These are phyloP conservation scores for Pachycephus smyrnensis DNA, from an alignment of 2,888 invertebrate genomes.

Conservation along the genomic window DNA sequence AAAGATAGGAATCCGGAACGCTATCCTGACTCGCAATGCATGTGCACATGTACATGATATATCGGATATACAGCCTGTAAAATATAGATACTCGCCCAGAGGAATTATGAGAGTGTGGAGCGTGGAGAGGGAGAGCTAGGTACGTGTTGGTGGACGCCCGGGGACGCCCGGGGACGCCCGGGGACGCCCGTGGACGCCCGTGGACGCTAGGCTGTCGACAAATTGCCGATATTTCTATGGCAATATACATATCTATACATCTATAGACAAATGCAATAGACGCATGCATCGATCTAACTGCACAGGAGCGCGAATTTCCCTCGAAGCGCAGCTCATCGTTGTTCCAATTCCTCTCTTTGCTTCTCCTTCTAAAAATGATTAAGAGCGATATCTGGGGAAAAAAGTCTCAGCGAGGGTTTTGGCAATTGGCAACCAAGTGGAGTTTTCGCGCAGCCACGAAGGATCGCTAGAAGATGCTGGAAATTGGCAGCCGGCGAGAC, in stretches of 20 bases:
- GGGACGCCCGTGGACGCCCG: neutral
- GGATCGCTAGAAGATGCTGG: too few species aligned
- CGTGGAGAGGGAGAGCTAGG: slow-evolving; percentile 19
- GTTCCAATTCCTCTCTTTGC: too few species aligned
- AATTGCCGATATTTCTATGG: slow-evolving; percentile 26
- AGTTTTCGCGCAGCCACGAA: too few species aligned
- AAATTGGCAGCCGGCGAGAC: too few species aligned
- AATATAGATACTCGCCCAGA: slow-evolving; percentile 16
- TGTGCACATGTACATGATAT: slow-evolving; percentile 21
- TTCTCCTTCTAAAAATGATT: too few species aligned
- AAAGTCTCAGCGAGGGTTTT: too few species aligned
- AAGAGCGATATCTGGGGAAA: too few species aligned
- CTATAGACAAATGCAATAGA: neutral
- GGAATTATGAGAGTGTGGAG: neutral
- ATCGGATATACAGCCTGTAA: slow-evolving; percentile 25
- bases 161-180: neutral
- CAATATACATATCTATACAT: slow-evolving; percentile 7
- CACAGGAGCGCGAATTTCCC: too few species aligned
- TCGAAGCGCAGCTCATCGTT: too few species aligned
- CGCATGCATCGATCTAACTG: too few species aligned
- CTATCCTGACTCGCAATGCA: slow-evolving; percentile 28
- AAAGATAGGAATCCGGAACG: slow-evolving; percentile 24
- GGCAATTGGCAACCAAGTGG: too few species aligned
- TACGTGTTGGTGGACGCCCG: slow-evolving; percentile 4
- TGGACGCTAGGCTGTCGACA: slow-evolving; percentile 12